These are phyloP conservation scores for Rhopalosiphum maidis DNA, from an alignment of 1,140 invertebrate genomes.

Conservation along the genomic window DNA sequence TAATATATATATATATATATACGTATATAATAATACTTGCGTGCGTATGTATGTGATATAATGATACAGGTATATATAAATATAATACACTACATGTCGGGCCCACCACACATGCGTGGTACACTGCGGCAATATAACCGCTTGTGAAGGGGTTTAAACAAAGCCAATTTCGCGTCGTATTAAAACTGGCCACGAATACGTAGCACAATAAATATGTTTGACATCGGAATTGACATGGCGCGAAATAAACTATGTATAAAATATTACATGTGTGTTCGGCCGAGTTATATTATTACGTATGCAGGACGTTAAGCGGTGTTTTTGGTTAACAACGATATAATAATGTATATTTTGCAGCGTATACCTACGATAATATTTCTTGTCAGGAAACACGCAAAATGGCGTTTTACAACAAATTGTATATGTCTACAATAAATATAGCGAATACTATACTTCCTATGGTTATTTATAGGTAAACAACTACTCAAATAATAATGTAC, in stretches of 20 bases:
- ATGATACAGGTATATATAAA: not conserved
- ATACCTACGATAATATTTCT: not conserved
- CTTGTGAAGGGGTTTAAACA: conserved; percentile 46
- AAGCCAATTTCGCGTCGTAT: conserved; percentile 37
- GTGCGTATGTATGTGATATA: not conserved
- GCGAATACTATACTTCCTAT: not conserved
- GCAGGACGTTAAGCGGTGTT: not conserved
- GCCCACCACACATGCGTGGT: not conserved
- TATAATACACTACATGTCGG: not conserved
- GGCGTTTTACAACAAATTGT: not conserved
- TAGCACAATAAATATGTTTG: conserved; percentile 41
- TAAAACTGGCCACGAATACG: conserved; percentile 34
- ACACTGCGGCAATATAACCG: not conserved
- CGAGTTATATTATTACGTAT: not conserved
- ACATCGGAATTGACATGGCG: conserved; percentile 32
- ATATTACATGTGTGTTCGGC: not conserved
- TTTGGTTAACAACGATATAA: not conserved
- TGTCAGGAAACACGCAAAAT: not conserved
- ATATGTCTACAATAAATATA: conserved; percentile 7
- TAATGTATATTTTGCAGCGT: not conserved
- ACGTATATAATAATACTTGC: not conserved
- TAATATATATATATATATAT: not conserved
- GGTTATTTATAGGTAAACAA: not conserved
- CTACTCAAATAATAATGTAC: not conserved
- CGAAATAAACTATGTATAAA: conserved; percentile 1